Percentiles rank a stretch among this genome's conserved stretches.
phyloP scores from a whole-genome alignment of 2,888 invertebrate genomes.

The Pycnomerus fuliginosus region DNA sequence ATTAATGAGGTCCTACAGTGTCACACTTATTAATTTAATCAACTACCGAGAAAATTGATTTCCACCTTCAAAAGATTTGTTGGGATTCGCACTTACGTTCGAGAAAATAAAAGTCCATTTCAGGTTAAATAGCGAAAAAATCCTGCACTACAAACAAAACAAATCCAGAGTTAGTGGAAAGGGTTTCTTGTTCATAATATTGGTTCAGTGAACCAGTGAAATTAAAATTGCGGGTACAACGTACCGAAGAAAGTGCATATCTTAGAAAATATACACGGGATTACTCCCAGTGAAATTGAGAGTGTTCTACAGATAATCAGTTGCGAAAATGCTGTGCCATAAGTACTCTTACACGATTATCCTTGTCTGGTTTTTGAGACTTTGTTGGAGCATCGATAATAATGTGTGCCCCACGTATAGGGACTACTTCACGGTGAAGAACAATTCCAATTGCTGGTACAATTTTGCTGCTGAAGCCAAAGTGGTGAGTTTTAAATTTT shows the following conservation, averaged over 20 bases:
- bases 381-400: constrained; percentile 27
- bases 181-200: constrained; percentile 16
- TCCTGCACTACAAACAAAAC: no score
- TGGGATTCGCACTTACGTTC: no score
- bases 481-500: constrained; percentile 46
- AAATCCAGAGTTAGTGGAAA: constrained; percentile 11
- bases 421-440: constrained; percentile 44
- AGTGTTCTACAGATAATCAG: constrained; percentile 2
- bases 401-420: constrained; percentile 46
- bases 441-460: constrained; percentile 47
- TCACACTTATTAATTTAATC: no score
- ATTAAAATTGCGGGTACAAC: constrained; percentile 20
- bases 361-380: no score
- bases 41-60: no score
- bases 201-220: constrained; percentile 29
- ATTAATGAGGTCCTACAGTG: no score
- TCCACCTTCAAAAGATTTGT: no score
- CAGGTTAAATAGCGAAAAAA: no score
- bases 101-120: no score
- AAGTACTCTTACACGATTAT: constrained; percentile 5
- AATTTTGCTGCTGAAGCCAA: constrained; percentile 45
- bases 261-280: constrained; percentile 11
- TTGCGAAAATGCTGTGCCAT: constrained; percentile 18
- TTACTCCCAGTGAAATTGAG: constrained; percentile 2
- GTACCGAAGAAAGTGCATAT: constrained; percentile 32